Evolutionary conservation across 1,140 invertebrate genomes (phyloP).

Genomic region (Drosophila ambigua): DNA sequence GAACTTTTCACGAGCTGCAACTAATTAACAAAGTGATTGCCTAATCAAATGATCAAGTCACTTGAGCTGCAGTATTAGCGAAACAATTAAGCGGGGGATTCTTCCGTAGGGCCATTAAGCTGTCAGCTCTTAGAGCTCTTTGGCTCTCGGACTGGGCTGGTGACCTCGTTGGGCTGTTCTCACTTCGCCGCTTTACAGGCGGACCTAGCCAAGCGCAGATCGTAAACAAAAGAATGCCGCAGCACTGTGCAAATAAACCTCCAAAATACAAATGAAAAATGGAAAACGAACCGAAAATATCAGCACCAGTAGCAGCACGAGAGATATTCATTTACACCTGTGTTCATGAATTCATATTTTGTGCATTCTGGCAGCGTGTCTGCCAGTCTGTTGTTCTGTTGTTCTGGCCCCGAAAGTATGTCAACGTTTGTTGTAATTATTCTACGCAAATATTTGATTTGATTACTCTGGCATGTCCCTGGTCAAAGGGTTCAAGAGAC

Average conservation of each 20-base stretch:
- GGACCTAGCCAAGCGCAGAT: conserved; percentile 48
- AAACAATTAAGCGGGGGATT: conserved; percentile 33
- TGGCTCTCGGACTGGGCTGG: conserved; percentile 14
- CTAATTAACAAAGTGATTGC: conserved; percentile 42
- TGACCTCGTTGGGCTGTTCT: conserved; percentile 52
- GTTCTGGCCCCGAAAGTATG: conserved; percentile 59
- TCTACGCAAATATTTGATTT: conserved; percentile 50
- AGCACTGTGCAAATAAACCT: conserved; percentile 52
- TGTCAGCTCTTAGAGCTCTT: conserved; percentile 17
- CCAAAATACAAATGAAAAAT: conserved; percentile 38
- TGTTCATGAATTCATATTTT: conserved; percentile 53
- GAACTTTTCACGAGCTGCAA: conserved; percentile 53
- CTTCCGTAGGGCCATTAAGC: conserved; percentile 29
- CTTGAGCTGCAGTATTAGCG: conserved; percentile 39
- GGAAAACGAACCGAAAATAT: conserved; percentile 21
- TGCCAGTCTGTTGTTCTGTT: conserved; percentile 14
- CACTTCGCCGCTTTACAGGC: conserved; percentile 27
- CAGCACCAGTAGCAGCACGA: conserved; percentile 1
- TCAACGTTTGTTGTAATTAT: conserved; percentile 56
- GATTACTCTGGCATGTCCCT: conserved; percentile 18
- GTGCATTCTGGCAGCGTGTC: conserved; percentile 47
- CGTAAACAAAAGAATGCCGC: conserved; percentile 42
- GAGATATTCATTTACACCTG: conserved; percentile 13
- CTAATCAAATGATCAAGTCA: conserved; percentile 26
- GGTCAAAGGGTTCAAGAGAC: conserved; percentile 17